Evolutionary conservation across 2,113 vertebrate genomes (phyloP).

Genomic region (Lucifuga dentata): DNA sequence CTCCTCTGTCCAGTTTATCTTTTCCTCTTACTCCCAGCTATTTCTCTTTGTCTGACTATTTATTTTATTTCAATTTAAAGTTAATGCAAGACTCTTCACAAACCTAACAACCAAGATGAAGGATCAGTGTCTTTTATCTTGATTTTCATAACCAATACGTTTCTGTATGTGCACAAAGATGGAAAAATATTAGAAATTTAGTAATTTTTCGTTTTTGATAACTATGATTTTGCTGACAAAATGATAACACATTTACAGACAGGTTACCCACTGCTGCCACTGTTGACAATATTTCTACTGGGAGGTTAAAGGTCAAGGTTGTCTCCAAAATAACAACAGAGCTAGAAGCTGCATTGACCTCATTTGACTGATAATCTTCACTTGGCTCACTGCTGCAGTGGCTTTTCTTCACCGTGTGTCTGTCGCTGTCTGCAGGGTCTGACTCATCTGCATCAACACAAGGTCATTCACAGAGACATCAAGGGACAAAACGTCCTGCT

Average conservation of each 20-base stretch:
- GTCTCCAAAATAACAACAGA: not conserved
- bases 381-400: conserved; percentile 23
- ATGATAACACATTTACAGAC: not conserved
- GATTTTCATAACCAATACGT: too few relatives aligned
- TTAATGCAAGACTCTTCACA: not conserved
- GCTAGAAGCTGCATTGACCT: not conserved
- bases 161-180: too few relatives aligned
- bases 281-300: not conserved
- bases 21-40: not conserved
- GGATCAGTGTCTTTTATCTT: too few relatives aligned
- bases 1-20: not conserved
- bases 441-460: conserved; percentile 91
- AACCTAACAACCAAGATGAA: too few relatives aligned
- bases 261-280: not conserved
- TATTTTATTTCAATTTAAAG: not conserved
- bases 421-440: conserved; percentile 83
- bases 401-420: conserved; percentile 26
- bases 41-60: not conserved
- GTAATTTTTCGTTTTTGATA: not conserved
- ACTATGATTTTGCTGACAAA: not conserved
- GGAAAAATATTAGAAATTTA: not conserved
- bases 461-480: conserved; percentile 95
- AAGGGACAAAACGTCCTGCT: conserved; percentile 94
- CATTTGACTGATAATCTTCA: not conserved
- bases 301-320: conserved; percentile 10